These are phyloP conservation scores for Bufo gargarizans DNA, from an alignment of 2,113 vertebrate species.

Conservation along the genomic window DNA sequence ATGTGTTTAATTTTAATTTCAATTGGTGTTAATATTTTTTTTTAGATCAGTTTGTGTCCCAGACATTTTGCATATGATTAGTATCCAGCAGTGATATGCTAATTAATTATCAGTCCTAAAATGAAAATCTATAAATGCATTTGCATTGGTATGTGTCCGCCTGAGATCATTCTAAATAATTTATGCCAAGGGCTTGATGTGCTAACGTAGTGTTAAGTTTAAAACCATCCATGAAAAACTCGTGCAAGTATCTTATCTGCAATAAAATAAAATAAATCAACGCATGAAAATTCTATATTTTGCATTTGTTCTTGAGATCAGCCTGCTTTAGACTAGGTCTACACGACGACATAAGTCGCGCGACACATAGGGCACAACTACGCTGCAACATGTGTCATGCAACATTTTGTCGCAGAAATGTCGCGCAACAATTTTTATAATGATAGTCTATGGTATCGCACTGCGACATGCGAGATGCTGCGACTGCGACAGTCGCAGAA, in stretches of 20 bases:
- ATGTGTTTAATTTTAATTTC: conserved; percentile 53
- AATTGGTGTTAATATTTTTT: conserved; percentile 49
- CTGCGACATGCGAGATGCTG: too few relatives aligned
- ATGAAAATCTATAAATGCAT: conserved; percentile 46
- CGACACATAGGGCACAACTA: too few relatives aligned
- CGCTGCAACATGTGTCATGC: too few relatives aligned
- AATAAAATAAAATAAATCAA: background rate
- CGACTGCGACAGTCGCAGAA: too few relatives aligned
- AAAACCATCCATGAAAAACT: conserved; percentile 20
- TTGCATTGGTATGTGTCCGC: conserved; percentile 32
- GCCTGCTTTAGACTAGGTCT: too few relatives aligned
- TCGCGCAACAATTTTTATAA: too few relatives aligned
- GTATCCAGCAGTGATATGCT: conserved; percentile 50
- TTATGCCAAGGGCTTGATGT: conserved; percentile 36
- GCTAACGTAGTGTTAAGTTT: conserved; percentile 39
- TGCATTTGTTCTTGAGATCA: background rate
- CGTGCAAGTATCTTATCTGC: background rate
- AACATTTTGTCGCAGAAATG: too few relatives aligned
- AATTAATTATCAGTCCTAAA: conserved; percentile 51
- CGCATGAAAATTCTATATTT: background rate
- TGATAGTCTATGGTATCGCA: too few relatives aligned
- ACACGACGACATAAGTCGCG: too few relatives aligned
- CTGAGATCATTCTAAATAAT: conserved; percentile 29
- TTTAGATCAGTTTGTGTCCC: conserved; percentile 21
- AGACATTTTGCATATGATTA: conserved; percentile 55